Conservation (phyloP, 1,140 invertebrate species). For the Nasonia vitripennis region DNA sequence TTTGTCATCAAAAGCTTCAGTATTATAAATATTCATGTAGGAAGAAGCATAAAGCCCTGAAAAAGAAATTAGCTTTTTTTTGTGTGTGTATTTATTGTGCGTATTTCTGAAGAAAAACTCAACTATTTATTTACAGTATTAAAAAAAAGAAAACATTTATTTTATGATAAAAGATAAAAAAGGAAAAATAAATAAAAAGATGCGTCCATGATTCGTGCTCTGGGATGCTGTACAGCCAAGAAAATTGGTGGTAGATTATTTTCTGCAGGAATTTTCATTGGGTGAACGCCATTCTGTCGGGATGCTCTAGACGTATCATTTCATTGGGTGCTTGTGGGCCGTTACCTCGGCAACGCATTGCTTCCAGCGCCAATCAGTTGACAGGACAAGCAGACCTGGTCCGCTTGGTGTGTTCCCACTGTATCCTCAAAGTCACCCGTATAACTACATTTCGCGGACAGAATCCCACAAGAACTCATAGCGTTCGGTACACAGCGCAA, state of each 20-base stretch:
- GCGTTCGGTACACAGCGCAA: slow-evolving; percentile 66
- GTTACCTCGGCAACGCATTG: slow-evolving; percentile 67
- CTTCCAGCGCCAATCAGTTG: slow-evolving; percentile 61
- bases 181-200: background rate
- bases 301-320: slow-evolving; percentile 30
- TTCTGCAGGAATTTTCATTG: slow-evolving; percentile 74
- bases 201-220: slow-evolving; percentile 50
- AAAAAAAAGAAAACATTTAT: background rate
- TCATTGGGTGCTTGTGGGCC: slow-evolving; percentile 60
- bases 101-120: no score
- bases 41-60: no score
- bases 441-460: slow-evolving; percentile 75
- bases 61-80: no score
- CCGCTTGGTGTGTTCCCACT: slow-evolving; percentile 49
- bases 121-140: no score
- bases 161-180: background rate
- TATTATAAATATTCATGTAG: no score
- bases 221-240: slow-evolving; percentile 66
- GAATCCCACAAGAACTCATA: slow-evolving; percentile 74
- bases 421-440: slow-evolving; percentile 65
- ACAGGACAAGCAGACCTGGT: slow-evolving; percentile 18
- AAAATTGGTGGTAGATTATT: slow-evolving; percentile 68
- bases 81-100: no score
- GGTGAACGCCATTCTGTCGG: slow-evolving; percentile 68
- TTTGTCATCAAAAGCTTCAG: no score